Conservation (phyloP, 2,113 vertebrate species). For the Sciurus niger region DNA sequence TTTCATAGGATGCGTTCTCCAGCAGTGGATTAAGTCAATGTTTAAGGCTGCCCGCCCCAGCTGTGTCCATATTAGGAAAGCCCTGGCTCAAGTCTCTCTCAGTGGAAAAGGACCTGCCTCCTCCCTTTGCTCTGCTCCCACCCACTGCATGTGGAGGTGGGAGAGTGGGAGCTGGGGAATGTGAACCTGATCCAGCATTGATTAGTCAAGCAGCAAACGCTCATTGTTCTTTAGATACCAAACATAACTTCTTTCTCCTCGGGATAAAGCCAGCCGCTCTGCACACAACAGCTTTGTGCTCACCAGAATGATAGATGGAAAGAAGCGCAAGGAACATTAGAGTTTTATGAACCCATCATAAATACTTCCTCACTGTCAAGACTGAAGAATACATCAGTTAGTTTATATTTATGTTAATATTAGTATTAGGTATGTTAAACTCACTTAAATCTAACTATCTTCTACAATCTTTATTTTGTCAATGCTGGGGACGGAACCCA, state of each 20-base stretch:
- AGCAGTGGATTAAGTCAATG: slow-evolving; percentile 81
- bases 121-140: slow-evolving; percentile 71
- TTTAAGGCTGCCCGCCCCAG: slow-evolving; percentile 81
- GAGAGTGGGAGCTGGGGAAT: slow-evolving; percentile 91
- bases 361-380: slow-evolving; percentile 76
- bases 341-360: slow-evolving; percentile 79
- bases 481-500: background rate
- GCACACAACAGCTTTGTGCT: slow-evolving; percentile 91
- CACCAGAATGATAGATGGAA: slow-evolving; percentile 80
- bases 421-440: background rate
- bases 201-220: slow-evolving; percentile 93
- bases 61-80: slow-evolving; percentile 84
- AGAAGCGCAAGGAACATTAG: slow-evolving; percentile 77
- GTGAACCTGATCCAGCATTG: slow-evolving; percentile 90
- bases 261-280: slow-evolving; percentile 88
- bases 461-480: background rate
- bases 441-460: background rate
- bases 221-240: slow-evolving; percentile 95
- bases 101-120: slow-evolving; percentile 74
- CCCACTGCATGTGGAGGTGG: slow-evolving; percentile 85
- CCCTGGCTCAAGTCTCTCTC: slow-evolving; percentile 62
- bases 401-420: background rate
- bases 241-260: slow-evolving; percentile 91
- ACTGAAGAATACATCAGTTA: background rate
- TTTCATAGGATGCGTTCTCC: slow-evolving; percentile 81